A percentile compares a stretch with the other conserved stretches of the same genome.
Evolutionary conservation across 2,797 vertebrate genomes (phyloP).

Genomic region (Heterohyrax brucei): DNA sequence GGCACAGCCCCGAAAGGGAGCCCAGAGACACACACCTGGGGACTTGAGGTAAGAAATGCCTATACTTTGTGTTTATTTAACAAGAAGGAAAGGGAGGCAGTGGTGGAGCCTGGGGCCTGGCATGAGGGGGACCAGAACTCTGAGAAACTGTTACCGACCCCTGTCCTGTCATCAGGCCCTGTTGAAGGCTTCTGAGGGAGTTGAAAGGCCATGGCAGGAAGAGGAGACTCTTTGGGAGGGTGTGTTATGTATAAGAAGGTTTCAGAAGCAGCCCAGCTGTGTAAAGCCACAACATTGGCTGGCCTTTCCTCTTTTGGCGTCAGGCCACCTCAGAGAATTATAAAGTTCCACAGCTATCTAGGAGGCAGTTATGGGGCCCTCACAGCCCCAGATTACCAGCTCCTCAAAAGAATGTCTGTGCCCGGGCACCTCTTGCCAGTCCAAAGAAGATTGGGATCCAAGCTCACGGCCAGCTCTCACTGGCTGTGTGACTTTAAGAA

Average conservation of each 20-base stretch:
- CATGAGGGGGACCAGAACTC: accelerated
- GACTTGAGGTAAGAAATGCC: not conserved
- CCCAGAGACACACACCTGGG: accelerated
- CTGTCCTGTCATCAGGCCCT: not conserved
- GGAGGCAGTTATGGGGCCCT: not conserved
- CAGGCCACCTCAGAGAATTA: not conserved
- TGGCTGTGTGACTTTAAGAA: slow-evolving; percentile 7
- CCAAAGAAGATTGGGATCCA: not conserved
- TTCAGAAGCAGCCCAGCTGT: not conserved
- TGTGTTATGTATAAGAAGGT: not conserved
- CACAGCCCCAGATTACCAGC: accelerated
- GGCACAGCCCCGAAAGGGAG: not conserved
- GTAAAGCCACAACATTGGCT: not conserved
- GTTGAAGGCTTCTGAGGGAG: not conserved
- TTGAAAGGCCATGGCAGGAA: accelerated
- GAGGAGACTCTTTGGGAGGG: not conserved
- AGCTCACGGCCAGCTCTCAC: not conserved
- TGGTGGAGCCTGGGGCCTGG: not conserved
- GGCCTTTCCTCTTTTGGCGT: not conserved
- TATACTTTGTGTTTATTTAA: not conserved
- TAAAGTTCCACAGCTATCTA: not conserved
- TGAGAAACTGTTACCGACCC: not conserved
- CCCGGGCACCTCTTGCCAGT: not conserved
- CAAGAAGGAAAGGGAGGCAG: not conserved
- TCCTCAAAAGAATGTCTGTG: not conserved